Evolutionary conservation across 2,113 vertebrate genomes (phyloP).

Genomic region (Chloropsis cyanopogon): DNA sequence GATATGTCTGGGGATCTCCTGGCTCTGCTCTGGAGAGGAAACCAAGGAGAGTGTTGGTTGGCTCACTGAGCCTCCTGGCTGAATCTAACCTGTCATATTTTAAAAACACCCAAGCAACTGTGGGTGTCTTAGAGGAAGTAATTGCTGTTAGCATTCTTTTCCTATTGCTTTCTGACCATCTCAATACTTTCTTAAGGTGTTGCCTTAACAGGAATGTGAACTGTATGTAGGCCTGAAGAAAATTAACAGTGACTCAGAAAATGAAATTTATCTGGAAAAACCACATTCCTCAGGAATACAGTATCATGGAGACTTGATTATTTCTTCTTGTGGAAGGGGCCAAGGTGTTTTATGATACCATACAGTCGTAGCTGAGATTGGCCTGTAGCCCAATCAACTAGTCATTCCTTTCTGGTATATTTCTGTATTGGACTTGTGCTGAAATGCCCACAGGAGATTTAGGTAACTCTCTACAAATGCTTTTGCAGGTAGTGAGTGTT

Average conservation of each 20-base stretch:
- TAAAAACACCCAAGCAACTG: background rate
- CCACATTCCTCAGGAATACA: constrained; percentile 37
- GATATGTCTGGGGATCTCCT: background rate
- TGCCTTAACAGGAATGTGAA: constrained; percentile 19
- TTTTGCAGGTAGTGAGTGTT: constrained; percentile 69
- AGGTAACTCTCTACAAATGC: constrained; percentile 59
- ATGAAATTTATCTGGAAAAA: constrained; percentile 64
- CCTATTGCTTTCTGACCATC: constrained; percentile 23
- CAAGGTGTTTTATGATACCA: constrained; percentile 69
- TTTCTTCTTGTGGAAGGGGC: constrained; percentile 55
- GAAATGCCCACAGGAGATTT: constrained; percentile 66
- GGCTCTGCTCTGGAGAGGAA: background rate
- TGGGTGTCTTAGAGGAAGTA: background rate
- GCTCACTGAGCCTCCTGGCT: background rate
- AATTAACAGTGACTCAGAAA: constrained; percentile 56
- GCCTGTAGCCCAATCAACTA: constrained; percentile 50
- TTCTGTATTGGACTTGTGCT: constrained; percentile 42
- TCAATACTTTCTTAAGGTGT: constrained; percentile 5
- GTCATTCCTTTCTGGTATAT: constrained; percentile 52
- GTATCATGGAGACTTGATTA: constrained; percentile 56
- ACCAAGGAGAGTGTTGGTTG: background rate
- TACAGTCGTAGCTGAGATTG: constrained; percentile 57
- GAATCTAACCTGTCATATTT: background rate
- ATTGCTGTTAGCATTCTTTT: constrained; percentile 45
- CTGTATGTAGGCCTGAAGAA: background rate